These are phyloP conservation scores for Ladona fulva DNA, from an alignment of 1,140 invertebrate species.

Conservation along the genomic window DNA sequence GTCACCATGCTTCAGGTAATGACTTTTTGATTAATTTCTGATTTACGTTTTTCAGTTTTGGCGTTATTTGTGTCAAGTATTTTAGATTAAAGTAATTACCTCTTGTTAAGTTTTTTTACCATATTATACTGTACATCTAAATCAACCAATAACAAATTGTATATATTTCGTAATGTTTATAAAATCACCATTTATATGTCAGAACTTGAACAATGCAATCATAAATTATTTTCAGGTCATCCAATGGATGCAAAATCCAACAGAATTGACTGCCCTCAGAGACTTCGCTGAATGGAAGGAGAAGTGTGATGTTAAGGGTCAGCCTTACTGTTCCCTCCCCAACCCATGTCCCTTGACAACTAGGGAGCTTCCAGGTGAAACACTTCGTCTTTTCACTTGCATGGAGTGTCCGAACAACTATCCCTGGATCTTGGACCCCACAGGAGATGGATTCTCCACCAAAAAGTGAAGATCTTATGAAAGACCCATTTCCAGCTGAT, in stretches of 20 bases:
- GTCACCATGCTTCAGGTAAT: conserved; percentile 79
- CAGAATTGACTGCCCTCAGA: conserved; percentile 71
- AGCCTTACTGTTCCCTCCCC: conserved; percentile 82
- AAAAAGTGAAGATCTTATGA: conserved; percentile 45
- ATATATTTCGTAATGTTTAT: no score
- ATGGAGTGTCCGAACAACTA: conserved; percentile 94
- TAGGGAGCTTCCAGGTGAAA: conserved; percentile 84
- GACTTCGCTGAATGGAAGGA: conserved; percentile 95
- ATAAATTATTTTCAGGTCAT: conserved; percentile 71
- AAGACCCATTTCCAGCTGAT: no score
- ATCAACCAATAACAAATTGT: no score
- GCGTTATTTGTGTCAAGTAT: no score
- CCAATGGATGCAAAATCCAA: conserved; percentile 96
- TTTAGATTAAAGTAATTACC: no score
- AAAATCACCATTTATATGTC: no score
- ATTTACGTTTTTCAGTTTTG: no score
- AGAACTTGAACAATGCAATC: no score
- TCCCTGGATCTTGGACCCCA: conserved; percentile 90
- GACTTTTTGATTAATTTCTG: no score
- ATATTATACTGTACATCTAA: no score
- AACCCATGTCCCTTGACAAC: conserved; percentile 85
- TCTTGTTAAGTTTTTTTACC: no score
- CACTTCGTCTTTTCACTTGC: conserved; percentile 83
- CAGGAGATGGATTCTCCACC: conserved; percentile 83
- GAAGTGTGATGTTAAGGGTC: conserved; percentile 88